Evolutionary conservation across 2,113 vertebrate genomes (phyloP).

Genomic region (Jacana jacana): DNA sequence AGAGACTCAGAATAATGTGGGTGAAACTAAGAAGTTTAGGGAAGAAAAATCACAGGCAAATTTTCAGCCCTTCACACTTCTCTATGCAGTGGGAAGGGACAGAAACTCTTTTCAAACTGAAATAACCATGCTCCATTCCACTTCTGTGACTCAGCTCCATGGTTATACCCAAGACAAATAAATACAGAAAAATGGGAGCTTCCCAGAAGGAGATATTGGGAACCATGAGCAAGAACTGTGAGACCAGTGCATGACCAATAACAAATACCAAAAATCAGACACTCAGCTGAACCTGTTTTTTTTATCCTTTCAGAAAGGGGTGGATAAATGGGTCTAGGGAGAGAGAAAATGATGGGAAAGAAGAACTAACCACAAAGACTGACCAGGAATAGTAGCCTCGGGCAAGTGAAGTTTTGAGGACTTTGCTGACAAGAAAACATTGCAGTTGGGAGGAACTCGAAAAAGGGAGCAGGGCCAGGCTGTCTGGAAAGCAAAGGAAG

Average conservation of each 20-base stretch:
- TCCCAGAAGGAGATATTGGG: background rate
- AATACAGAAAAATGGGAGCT: background rate
- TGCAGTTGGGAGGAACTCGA: background rate
- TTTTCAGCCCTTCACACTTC: slow-evolving; percentile 46
- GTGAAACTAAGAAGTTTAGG: slow-evolving; percentile 8
- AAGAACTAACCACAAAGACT: background rate
- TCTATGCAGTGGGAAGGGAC: slow-evolving; percentile 36
- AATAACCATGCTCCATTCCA: background rate
- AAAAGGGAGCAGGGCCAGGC: background rate
- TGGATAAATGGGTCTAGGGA: background rate
- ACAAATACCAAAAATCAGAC: background rate
- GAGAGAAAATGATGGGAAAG: background rate
- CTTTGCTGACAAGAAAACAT: background rate
- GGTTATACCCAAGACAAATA: slow-evolving; percentile 8
- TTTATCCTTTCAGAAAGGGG: background rate
- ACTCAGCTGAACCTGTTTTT: background rate
- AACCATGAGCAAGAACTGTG: background rate
- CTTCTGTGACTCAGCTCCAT: slow-evolving; percentile 16
- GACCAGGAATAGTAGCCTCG: background rate
- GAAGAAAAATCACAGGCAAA: slow-evolving; percentile 33
- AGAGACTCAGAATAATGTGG: background rate
- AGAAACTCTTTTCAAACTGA: slow-evolving; percentile 31
- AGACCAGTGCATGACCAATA: background rate
- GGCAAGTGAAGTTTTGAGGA: accelerated
- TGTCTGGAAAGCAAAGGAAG: slow-evolving; percentile 4